phyloP scores from a whole-genome alignment of 2,888 invertebrate genomes.

The Acholoe squamosa region DNA sequence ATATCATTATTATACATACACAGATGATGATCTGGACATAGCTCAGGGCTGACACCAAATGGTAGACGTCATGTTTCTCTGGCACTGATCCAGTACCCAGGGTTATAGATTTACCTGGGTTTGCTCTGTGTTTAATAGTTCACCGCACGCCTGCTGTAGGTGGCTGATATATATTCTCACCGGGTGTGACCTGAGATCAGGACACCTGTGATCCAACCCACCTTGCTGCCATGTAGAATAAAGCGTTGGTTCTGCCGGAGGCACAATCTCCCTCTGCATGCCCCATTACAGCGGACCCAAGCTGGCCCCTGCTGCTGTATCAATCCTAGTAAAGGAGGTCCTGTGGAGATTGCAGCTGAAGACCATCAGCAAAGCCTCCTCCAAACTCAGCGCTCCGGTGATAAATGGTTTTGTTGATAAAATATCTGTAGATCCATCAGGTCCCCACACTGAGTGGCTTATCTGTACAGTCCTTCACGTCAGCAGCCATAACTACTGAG shows the following conservation, averaged over 20 bases:
- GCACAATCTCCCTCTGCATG: neutral
- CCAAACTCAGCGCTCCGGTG: neutral
- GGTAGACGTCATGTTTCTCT: neutral
- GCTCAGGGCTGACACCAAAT: neutral
- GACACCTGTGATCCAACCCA: neutral
- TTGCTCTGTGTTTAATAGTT: neutral
- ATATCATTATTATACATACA: neutral
- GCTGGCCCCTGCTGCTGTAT: too few relatives aligned
- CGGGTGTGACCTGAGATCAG: neutral
- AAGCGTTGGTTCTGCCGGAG: neutral
- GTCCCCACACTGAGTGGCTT: neutral
- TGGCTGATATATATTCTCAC: neutral
- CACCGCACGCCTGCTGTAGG: neutral
- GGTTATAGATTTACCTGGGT: neutral
- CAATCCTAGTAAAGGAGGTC: too few relatives aligned
- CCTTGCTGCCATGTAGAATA: slow-evolving; percentile 56
- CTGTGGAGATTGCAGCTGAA: too few relatives aligned
- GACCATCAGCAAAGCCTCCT: neutral
- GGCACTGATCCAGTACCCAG: neutral
- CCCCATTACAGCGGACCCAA: neutral
- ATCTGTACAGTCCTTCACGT: neutral
- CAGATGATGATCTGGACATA: neutral
- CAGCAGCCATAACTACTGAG: neutral
- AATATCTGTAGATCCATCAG: neutral
- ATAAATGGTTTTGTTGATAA: neutral